A percentile compares a stretch with the other conserved stretches of the same genome.
Evolutionary conservation across 1,140 invertebrate genomes (phyloP).

Genomic region (Drosophila leontia): DNA sequence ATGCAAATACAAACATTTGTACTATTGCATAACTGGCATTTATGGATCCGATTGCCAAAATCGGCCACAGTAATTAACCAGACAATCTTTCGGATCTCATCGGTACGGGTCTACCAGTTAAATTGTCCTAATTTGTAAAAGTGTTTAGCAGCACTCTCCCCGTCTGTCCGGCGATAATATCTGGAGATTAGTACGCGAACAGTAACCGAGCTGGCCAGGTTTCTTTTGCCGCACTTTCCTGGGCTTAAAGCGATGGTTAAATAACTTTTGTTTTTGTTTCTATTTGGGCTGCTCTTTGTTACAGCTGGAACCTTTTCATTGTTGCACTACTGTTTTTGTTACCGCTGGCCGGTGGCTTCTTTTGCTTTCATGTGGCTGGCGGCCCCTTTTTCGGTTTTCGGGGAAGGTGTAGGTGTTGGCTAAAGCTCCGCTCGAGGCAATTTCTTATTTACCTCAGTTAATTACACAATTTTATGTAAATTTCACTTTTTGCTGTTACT

Average conservation of each 20-base stretch:
- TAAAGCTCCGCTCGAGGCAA: slow-evolving; percentile 49
- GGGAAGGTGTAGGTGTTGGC: slow-evolving; percentile 65
- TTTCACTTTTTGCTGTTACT: slow-evolving; percentile 65
- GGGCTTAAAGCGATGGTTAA: slow-evolving; percentile 53
- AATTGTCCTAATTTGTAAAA: slow-evolving; percentile 67
- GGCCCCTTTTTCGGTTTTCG: slow-evolving; percentile 8
- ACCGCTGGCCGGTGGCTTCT: slow-evolving; percentile 53
- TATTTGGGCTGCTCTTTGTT: slow-evolving; percentile 36
- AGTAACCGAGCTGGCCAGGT: slow-evolving; percentile 62
- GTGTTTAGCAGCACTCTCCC: slow-evolving; percentile 55
- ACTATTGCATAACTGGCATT: neutral
- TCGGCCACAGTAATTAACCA: slow-evolving; percentile 1
- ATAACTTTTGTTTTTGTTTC: slow-evolving; percentile 67
- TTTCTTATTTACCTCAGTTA: slow-evolving; percentile 67
- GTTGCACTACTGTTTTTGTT: slow-evolving; percentile 31
- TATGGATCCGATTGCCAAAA: neutral
- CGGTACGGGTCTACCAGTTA: slow-evolving; percentile 12
- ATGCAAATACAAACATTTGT: neutral
- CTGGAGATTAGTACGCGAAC: slow-evolving; percentile 18
- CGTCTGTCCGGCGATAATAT: slow-evolving; percentile 55
- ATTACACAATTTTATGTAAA: slow-evolving; percentile 83
- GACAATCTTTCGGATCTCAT: slow-evolving; percentile 12
- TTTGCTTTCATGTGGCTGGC: slow-evolving; percentile 52
- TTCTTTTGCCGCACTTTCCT: slow-evolving; percentile 54
- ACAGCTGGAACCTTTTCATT: slow-evolving; percentile 33